phyloP scores from a whole-genome alignment of 1,140 invertebrate genomes.

The Frieseomelitta varia region DNA sequence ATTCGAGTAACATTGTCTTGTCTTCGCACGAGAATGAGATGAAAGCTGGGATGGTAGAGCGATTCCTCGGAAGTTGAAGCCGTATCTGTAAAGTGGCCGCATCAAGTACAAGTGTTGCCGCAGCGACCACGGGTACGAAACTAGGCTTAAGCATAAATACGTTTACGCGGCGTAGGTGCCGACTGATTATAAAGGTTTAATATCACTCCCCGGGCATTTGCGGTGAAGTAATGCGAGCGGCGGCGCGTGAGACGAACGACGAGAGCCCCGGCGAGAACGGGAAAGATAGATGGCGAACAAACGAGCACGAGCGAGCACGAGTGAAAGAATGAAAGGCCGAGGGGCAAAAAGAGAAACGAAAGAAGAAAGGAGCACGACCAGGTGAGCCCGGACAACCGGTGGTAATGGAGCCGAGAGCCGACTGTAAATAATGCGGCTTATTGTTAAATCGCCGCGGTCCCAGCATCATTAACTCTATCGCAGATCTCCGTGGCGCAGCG shows the following conservation, averaged over 20 bases:
- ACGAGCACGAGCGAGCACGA: conserved; percentile 21
- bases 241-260: conserved; percentile 41
- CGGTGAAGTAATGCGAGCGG: conserved; percentile 60
- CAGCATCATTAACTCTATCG: conserved; percentile 79
- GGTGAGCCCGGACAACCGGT: conserved; percentile 68
- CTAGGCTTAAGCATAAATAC: conserved; percentile 53
- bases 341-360: conserved; percentile 8
- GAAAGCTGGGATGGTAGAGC: too few relatives aligned
- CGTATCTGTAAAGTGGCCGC: not conserved
- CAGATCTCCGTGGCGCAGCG: conserved; percentile 74
- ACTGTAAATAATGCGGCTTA: conserved; percentile 78
- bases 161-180: conserved; percentile 58
- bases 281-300: conserved; percentile 12
- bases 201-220: conserved; percentile 57
- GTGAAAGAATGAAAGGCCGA: not conserved
- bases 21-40: too few relatives aligned
- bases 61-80: not conserved
- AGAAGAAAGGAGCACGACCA: conserved; percentile 51
- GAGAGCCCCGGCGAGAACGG: not conserved
- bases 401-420: conserved; percentile 67
- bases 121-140: not conserved
- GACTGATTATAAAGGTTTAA: conserved; percentile 69
- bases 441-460: conserved; percentile 75
- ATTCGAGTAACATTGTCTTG: too few relatives aligned
- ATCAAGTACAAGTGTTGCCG: too few relatives aligned